Percentiles rank a stretch among this genome's conserved stretches.
phyloP scores from a whole-genome alignment of 1,140 invertebrate genomes.

The Drosophila simulans region DNA sequence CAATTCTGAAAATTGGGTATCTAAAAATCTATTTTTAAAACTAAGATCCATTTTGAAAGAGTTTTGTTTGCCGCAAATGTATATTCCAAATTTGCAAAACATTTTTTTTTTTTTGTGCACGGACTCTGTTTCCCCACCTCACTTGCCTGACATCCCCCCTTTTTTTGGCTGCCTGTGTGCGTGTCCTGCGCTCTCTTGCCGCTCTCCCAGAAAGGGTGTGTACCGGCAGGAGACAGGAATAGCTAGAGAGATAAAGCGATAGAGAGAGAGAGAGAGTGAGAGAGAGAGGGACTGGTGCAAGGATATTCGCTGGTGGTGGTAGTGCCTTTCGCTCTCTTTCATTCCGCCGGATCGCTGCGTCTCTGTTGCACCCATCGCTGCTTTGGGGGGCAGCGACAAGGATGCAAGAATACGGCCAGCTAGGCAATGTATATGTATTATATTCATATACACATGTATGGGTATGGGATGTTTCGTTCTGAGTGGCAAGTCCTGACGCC shows the following conservation, averaged over 20 bases:
- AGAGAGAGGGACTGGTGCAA: constrained; percentile 2
- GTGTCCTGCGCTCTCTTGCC: constrained; percentile 3
- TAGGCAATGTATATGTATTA: constrained; percentile 4
- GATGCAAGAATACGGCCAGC: constrained; percentile 39
- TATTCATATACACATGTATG: constrained; percentile 1
- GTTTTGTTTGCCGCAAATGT: too few species aligned
- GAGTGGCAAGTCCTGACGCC: constrained; percentile 38
- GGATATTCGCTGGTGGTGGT: constrained; percentile 26
- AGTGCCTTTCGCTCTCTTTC: constrained; percentile 11
- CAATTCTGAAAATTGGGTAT: too few species aligned
- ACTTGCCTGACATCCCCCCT: not conserved
- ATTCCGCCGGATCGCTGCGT: constrained; percentile 16
- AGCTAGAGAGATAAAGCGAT: too few species aligned
- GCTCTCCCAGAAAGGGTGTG: constrained; percentile 65
- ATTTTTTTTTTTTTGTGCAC: constrained; percentile 1
- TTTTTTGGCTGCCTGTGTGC: not conserved
- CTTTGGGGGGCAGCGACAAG: constrained; percentile 38
- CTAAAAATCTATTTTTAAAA: too few species aligned
- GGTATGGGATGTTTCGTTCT: not conserved
- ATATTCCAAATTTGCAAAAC: too few species aligned
- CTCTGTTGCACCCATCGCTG: constrained; percentile 16
- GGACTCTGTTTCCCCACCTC: constrained; percentile 3
- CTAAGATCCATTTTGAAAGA: too few species aligned
- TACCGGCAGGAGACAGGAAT: constrained; percentile 32
- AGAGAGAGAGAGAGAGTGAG: constrained; percentile 2